phyloP scores from a whole-genome alignment of 2,888 invertebrate genomes.

The Parascotia fuliginaria region DNA sequence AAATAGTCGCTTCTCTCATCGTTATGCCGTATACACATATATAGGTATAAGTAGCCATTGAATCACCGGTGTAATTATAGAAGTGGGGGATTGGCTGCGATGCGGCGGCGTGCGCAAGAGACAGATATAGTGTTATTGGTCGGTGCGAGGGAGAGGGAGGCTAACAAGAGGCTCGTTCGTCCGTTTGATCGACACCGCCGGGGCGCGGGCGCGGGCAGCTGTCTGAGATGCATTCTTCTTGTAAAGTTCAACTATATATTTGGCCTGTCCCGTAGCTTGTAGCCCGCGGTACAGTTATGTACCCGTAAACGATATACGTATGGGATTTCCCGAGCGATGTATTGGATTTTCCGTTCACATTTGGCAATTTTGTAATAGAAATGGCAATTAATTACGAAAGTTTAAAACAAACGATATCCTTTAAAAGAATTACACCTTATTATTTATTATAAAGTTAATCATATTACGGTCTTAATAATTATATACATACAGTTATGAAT shows the following conservation, averaged over 20 bases:
- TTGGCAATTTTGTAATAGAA: neutral
- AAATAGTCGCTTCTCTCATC: slow-evolving; percentile 77
- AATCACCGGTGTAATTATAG: slow-evolving; percentile 86
- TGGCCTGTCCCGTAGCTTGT: slow-evolving; percentile 66
- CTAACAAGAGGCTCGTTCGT: slow-evolving; percentile 85
- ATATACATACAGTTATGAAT: no score
- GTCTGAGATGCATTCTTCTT: slow-evolving; percentile 84
- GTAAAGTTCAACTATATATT: slow-evolving; percentile 85
- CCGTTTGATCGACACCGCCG: slow-evolving; percentile 85
- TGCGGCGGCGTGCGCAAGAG: slow-evolving; percentile 72
- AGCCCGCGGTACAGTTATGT: slow-evolving; percentile 70
- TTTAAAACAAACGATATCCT: no score
- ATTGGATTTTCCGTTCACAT: neutral
- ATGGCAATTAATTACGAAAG: no score
- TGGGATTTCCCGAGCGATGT: slow-evolving; percentile 1
- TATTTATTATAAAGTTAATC: no score
- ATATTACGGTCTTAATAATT: no score
- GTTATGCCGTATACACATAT: slow-evolving; percentile 76
- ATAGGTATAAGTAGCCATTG: slow-evolving; percentile 85
- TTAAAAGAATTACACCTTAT: no score
- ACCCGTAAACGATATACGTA: slow-evolving; percentile 46
- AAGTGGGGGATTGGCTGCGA: slow-evolving; percentile 86
- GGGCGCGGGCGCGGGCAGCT: slow-evolving; percentile 79
- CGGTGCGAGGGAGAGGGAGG: slow-evolving; percentile 70
- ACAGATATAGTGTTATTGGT: slow-evolving; percentile 53